These are phyloP conservation scores for Diaperis boleti DNA, from an alignment of 2,888 invertebrate species.

Conservation along the genomic window DNA sequence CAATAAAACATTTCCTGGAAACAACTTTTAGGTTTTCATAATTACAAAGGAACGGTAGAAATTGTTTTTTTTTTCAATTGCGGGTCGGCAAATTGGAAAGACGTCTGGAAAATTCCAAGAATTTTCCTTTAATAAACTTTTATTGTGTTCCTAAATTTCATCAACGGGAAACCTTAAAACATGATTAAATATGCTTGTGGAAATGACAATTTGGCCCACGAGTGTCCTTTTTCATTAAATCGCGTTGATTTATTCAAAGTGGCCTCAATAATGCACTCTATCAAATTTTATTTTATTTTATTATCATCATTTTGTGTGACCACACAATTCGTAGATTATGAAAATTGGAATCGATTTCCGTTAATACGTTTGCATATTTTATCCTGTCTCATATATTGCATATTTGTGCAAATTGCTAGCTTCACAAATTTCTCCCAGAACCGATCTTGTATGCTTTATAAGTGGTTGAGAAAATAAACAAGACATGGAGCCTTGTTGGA, in stretches of 20 bases:
- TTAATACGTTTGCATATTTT: too few species aligned
- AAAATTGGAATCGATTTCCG: not conserved
- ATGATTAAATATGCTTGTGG: conserved; percentile 20
- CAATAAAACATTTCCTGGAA: too few species aligned
- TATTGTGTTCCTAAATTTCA: conserved; percentile 5
- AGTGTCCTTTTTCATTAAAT: conserved; percentile 14
- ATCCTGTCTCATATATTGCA: not conserved
- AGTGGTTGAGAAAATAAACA: too few species aligned
- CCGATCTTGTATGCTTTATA: too few species aligned
- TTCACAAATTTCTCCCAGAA: too few species aligned
- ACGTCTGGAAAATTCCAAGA: not conserved
- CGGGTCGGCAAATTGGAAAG: too few species aligned
- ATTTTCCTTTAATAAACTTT: conserved; percentile 9
- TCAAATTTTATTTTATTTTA: not conserved
- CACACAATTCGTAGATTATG: not conserved
- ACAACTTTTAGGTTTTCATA: not conserved
- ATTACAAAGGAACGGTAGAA: not conserved
- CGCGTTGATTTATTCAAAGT: not conserved
- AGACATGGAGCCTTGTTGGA: not conserved
- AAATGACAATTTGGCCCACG: conserved; percentile 20
- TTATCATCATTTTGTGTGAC: not conserved
- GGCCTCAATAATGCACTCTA: not conserved
- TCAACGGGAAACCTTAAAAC: conserved; percentile 1
- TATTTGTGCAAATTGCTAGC: not conserved
- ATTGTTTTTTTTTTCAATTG: too few species aligned